Base-by-base conservation (phyloP, 1,140 invertebrate species). In the Lepeophtheirus salmonis region DNA sequence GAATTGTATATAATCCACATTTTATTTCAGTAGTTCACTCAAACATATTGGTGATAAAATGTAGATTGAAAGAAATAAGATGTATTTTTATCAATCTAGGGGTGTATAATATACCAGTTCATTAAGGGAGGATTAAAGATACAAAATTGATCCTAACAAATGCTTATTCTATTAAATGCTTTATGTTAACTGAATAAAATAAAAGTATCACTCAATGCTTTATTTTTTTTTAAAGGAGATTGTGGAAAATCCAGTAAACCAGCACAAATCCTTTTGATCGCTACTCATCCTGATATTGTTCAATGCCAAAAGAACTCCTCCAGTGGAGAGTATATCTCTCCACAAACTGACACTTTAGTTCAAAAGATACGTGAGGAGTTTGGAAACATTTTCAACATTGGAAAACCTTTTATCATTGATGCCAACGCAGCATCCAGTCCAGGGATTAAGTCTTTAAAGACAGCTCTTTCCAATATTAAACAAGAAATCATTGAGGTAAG, bases 251-350 rank as follows among this genome's bases (percentile, higher is more conserved):
- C 73, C 1, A 71, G 70, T 22, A 72, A 73, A 61, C 67, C 71
- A 26, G 68, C 72, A 2, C 67, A 72, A 59, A 76, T 84, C 2
- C 68, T 80, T 14, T 68, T 84, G 21, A 71, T 84, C 2, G 82
- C 78, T 4, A 83, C 81, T 0, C 80, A 84, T 68, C 79, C 80
- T 13, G 79, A 82, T 66, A 65, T 68, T 3, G 71, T 73, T 0
- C 65, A 72, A 4, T 77, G 76, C 48, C 70, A 71, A 12, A 76
- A 74, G 64, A 77, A 74, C 50, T 66, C 72, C 23, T 70, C 74
- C 20, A 78, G 78, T 23, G 77, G 77, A 63, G 79, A 61, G 25
- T 53, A 22, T 18, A 26, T 4, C 16, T 61, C 59, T 17, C 50
- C 50, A 13, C 14, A 18, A n/a, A 30, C 21, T 50, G 56, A 62